phyloP scores from a whole-genome alignment of 2,888 invertebrate species.

The Podotricha telesiphe region DNA sequence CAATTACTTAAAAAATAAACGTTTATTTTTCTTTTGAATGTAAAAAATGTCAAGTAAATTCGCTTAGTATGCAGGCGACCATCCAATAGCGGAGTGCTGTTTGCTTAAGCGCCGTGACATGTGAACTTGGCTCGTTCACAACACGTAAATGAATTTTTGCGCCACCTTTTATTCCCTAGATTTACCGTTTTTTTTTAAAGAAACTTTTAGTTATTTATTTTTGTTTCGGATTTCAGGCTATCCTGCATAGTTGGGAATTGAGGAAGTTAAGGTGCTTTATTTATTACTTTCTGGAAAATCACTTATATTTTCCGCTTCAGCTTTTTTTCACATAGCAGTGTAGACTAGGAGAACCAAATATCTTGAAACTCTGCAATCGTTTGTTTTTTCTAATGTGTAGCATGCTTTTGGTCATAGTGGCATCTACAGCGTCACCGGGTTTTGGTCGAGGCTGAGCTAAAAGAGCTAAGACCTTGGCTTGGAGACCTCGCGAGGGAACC shows the following conservation, averaged over 20 bases:
- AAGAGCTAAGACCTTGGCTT: no score
- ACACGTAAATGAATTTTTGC: constrained; percentile 52
- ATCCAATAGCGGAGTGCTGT: constrained; percentile 32
- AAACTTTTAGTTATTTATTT: constrained; percentile 2
- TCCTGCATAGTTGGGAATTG: neutral
- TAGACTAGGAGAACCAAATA: no score
- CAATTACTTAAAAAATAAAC: constrained; percentile 23
- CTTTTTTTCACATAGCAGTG: no score
- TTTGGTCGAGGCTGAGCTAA: no score
- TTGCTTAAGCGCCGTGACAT: constrained; percentile 48
- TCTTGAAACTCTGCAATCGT: no score
- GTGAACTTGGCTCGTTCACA: constrained; percentile 49
- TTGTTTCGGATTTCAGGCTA: constrained; percentile 9
- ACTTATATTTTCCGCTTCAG: no score
- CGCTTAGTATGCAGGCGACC: constrained; percentile 49
- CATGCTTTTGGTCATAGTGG: no score
- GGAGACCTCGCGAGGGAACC: no score
- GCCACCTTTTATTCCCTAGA: constrained; percentile 25
- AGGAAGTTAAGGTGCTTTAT: neutral
- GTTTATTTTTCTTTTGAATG: constrained; percentile 27
- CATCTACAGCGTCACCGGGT: no score
- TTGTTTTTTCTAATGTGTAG: no score
- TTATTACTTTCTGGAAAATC: neutral
- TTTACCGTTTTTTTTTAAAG: constrained; percentile 22
- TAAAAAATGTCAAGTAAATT: constrained; percentile 26